Evolutionary conservation across 2,888 invertebrate species (phyloP).

Genomic region (Peribatodes rhomboidaria): DNA sequence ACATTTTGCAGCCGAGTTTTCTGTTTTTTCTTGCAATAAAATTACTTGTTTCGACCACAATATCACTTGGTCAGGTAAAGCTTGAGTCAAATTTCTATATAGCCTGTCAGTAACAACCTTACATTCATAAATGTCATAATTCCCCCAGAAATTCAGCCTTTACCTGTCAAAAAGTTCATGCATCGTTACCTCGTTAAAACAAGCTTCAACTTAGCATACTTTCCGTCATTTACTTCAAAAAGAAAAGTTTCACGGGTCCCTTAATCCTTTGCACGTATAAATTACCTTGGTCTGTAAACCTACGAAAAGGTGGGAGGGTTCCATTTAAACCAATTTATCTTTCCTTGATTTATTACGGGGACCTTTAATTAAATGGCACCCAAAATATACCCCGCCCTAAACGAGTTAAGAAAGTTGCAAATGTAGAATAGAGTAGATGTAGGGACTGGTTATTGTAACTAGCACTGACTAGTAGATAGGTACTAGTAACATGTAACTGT

Average conservation of each 20-base stretch:
- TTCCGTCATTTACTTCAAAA: constrained; percentile 28
- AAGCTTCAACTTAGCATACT: constrained; percentile 19
- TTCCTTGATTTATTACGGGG: constrained; percentile 60
- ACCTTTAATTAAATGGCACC: constrained; percentile 61
- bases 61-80: too few relatives aligned
- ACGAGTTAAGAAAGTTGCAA: constrained; percentile 47
- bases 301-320: constrained; percentile 56
- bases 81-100: not conserved
- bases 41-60: too few relatives aligned
- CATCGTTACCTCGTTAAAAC: constrained; percentile 8
- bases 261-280: constrained; percentile 40
- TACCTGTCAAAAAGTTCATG: not conserved
- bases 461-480: not conserved
- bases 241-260: constrained; percentile 28
- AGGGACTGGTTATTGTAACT: not conserved
- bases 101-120: not conserved
- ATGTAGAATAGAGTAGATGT: constrained; percentile 14
- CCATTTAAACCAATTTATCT: constrained; percentile 74
- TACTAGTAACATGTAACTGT: not conserved
- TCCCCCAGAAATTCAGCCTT: not conserved
- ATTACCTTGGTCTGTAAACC: constrained; percentile 49
- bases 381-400: constrained; percentile 51
- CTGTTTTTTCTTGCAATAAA: too few relatives aligned
- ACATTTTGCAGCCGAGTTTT: too few relatives aligned
- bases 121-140: not conserved